Evolutionary conservation across 1,140 invertebrate genomes (phyloP).

Genomic region (Drosophila aff.): DNA sequence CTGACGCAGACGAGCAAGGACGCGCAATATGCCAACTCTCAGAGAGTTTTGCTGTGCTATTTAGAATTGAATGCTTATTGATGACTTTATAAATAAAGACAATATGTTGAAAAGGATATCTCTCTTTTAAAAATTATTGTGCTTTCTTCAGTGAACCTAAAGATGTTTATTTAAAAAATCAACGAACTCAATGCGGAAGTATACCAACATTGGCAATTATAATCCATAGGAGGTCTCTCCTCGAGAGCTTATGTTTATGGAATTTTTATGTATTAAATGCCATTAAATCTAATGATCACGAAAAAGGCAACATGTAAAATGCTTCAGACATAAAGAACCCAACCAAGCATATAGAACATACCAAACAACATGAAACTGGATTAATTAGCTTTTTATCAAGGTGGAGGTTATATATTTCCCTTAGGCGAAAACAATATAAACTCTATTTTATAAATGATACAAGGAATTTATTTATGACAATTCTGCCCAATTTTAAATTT

Average conservation of each 20-base stretch:
- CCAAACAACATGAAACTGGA: too few species aligned
- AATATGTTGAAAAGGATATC: background rate
- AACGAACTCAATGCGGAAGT: background rate
- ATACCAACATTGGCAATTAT: background rate
- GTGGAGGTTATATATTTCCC: too few species aligned
- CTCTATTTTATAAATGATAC: background rate
- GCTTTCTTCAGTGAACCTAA: too few species aligned
- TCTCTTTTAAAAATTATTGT: background rate
- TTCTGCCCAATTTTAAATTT: background rate
- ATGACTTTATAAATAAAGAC: constrained; percentile 18
- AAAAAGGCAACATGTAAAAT: background rate
- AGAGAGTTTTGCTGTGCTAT: constrained; percentile 7
- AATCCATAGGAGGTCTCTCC: constrained; percentile 3
- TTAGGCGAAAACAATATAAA: background rate
- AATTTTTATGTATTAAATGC: background rate
- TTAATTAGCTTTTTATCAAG: too few species aligned
- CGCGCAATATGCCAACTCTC: constrained; percentile 4
- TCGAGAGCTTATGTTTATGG: constrained; percentile 8
- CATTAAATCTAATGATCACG: constrained; percentile 4
- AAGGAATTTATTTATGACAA: background rate
- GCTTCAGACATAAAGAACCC: background rate
- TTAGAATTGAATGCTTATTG: constrained; percentile 15
- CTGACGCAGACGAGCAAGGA: constrained; percentile 32
- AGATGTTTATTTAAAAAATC: background rate
- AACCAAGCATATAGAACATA: background rate